Evolutionary conservation across 2,113 vertebrate genomes (phyloP).

Genomic region (Cettia cetti): DNA sequence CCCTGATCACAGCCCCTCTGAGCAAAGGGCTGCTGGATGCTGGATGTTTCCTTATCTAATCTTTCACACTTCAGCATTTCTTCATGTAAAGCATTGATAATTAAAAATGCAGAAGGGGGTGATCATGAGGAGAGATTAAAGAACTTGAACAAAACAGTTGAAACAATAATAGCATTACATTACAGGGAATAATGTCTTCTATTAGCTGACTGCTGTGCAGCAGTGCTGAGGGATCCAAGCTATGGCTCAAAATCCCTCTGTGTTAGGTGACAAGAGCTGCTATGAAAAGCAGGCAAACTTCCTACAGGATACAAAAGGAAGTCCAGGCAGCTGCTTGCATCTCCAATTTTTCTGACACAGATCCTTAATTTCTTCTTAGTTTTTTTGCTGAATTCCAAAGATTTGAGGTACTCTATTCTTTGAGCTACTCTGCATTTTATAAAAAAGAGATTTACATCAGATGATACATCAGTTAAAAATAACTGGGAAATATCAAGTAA

Average conservation of each 20-base stretch:
- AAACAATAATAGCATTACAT: background rate
- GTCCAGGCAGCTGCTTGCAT: background rate
- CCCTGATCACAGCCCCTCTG: background rate
- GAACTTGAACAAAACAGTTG: background rate
- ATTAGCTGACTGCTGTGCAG: background rate
- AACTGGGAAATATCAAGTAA: background rate
- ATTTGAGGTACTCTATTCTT: background rate
- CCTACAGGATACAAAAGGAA: background rate
- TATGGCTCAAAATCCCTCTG: background rate
- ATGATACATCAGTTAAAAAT: conserved; percentile 42
- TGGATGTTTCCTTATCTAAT: conserved; percentile 2
- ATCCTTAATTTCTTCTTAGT: background rate
- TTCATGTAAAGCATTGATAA: background rate
- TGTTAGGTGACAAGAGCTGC: background rate
- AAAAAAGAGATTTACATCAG: background rate
- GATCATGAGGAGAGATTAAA: conserved; percentile 1
- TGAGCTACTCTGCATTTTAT: background rate
- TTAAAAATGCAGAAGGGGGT: background rate
- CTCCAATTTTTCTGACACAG: background rate
- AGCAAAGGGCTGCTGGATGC: background rate
- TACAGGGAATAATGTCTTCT: background rate
- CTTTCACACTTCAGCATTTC: background rate
- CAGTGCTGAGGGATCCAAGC: background rate
- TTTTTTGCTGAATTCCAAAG: background rate
- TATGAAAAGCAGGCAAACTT: background rate